Base-by-base conservation (phyloP, 1,140 invertebrate species). In the Delia radicum region DNA sequence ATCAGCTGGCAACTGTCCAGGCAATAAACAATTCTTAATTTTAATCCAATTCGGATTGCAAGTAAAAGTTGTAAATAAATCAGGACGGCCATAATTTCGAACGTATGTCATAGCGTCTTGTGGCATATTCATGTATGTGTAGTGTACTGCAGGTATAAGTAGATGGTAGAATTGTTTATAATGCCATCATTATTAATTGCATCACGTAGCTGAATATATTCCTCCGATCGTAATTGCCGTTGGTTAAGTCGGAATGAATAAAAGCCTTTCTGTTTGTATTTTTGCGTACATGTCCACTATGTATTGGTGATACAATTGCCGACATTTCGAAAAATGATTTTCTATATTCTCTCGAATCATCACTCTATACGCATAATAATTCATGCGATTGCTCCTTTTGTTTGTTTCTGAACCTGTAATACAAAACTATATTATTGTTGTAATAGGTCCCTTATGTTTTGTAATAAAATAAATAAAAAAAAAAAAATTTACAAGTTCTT, bases 41-140 rank as follows among this genome's bases (percentile, higher is more conserved):
- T 87, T 84, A 5, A 27, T 42, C 85, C 89, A 91, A 65, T 87
- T 77, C 80, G 88, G 85, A 87, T 91, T 88, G 73, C 82, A 87
- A 26, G 85, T 86, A 46, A 86, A 86, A 55, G 87, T 89, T 86
- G 78, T 8, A 90, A 88, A 79, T 88, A 89, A 4, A 81, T 75
- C n/a, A n/a, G 71, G 29, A 80, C 85, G 10, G 80, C 21, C 33
- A 77, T 26, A 73, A 55, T 29, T 27, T 26, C 79, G 74, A 76
- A 75, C 55, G 24, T 62, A 62, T 15, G 6, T 63, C 81, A 89
- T 88, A 0, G 86, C 87, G 81, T 89, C 88, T 81, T 89, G 87
- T n/a, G 26, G 84, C 79, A 55, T 86, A 84, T 77, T 89, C 86
- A 61, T 89, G 87, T 80, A 89, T 86, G 75, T 88, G 81, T 8